phyloP scores from a whole-genome alignment of 2,113 vertebrate species.

The Nipponia nippon region DNA sequence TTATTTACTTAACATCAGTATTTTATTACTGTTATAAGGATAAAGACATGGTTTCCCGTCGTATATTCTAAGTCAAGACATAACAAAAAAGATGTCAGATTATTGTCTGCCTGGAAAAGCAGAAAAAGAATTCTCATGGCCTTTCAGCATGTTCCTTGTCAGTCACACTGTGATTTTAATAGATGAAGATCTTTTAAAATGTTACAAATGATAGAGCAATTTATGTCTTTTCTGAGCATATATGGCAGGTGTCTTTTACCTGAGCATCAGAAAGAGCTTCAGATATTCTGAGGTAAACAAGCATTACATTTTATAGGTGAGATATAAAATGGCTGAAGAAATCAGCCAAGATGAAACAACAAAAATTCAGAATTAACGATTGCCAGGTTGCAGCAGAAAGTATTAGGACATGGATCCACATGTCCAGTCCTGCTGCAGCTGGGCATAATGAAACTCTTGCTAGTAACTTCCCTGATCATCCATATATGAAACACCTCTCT shows the following conservation, averaged over 20 bases:
- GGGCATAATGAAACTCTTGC: neutral
- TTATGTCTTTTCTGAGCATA: constrained; percentile 25
- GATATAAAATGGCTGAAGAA: neutral
- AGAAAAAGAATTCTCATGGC: constrained; percentile 37
- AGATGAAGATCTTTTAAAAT: constrained; percentile 33
- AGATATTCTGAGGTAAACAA: constrained; percentile 11
- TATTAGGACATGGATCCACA: neutral
- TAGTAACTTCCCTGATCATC: neutral
- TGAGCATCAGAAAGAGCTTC: constrained; percentile 8
- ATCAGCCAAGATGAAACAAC: neutral
- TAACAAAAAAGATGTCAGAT: constrained; percentile 50
- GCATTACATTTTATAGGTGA: neutral
- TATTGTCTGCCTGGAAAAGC: constrained; percentile 37
- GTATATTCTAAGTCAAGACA: neutral
- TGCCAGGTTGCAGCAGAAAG: neutral
- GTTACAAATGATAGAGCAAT: constrained; percentile 51
- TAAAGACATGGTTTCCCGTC: neutral
- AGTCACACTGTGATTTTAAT: constrained; percentile 54
- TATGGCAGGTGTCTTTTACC: constrained; percentile 56
- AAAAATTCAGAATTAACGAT: neutral
- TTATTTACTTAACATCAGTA: neutral
- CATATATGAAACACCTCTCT: neutral
- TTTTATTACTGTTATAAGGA: neutral
- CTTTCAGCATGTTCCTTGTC: constrained; percentile 44
- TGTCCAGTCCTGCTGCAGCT: neutral